A percentile compares a stretch with the other conserved stretches of the same genome.
Evolutionary conservation across 2,113 vertebrate genomes (phyloP).

Genomic region (Oryzias celebensis): DNA sequence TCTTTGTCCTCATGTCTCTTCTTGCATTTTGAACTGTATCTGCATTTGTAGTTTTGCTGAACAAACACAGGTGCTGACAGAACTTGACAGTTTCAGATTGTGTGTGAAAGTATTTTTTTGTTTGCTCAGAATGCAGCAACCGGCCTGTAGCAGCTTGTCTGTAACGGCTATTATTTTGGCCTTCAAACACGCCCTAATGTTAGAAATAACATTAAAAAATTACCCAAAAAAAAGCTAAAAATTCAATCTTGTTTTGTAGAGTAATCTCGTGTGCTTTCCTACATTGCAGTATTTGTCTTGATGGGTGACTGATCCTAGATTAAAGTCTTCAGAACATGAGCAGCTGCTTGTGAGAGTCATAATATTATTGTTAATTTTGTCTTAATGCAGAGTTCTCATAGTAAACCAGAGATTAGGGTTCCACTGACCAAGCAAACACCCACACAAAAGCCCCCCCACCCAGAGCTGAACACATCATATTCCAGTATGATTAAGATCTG

Average conservation of each 20-base stretch:
- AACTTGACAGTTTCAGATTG: slow-evolving; percentile 4
- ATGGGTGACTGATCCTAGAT: slow-evolving; percentile 11
- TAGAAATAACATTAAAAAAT: no score
- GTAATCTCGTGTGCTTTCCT: slow-evolving; percentile 1
- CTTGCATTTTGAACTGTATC: background rate
- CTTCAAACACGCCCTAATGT: background rate
- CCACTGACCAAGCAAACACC: background rate
- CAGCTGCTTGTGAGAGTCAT: background rate
- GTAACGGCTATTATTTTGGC: background rate
- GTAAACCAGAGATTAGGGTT: background rate
- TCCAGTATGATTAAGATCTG: background rate
- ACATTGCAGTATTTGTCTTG: slow-evolving; percentile 15
- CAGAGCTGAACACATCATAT: background rate
- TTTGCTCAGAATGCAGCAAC: background rate
- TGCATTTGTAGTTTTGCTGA: background rate
- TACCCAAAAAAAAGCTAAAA: no score
- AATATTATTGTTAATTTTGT: background rate
- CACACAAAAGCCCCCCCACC: background rate
- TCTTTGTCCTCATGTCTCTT: slow-evolving; percentile 1
- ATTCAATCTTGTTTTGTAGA: no score
- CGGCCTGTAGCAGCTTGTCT: slow-evolving; percentile 33
- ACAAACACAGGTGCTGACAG: slow-evolving; percentile 14
- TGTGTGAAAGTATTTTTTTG: slow-evolving; percentile 8
- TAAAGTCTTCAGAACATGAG: background rate
- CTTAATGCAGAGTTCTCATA: background rate